Evolutionary conservation across 2,888 invertebrate species (phyloP).

Genomic region (Corbicula japonica): DNA sequence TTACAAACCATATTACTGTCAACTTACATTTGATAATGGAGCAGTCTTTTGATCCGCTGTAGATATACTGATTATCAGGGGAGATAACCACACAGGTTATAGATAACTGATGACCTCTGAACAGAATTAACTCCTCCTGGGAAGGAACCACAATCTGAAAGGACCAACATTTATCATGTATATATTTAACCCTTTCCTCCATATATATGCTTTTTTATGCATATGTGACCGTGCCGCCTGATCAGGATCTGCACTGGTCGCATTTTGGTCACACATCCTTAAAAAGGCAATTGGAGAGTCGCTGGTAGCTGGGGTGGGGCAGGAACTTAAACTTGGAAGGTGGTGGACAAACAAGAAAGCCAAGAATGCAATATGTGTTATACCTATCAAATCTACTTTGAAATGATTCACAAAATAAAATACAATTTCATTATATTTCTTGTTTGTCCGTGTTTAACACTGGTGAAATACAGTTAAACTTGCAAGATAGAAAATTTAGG

Average conservation of each 20-base stretch:
- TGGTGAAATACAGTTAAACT: too few relatives aligned
- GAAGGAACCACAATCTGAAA: conserved; percentile 76
- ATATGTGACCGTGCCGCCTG: too few relatives aligned
- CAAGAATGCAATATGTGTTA: conserved; percentile 92
- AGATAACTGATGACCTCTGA: conserved; percentile 92
- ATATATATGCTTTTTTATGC: too few relatives aligned
- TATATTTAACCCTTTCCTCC: too few relatives aligned
- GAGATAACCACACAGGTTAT: conserved; percentile 94
- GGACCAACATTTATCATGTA: too few relatives aligned
- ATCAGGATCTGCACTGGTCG: too few relatives aligned
- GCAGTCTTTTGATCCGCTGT: conserved; percentile 95
- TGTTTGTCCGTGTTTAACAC: too few relatives aligned
- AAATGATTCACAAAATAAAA: conserved; percentile 37
- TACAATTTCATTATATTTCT: too few relatives aligned
- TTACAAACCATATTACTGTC: too few relatives aligned
- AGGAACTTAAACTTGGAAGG: conserved; percentile 96
- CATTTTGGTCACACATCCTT: too few relatives aligned
- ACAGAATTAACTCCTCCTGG: conserved; percentile 84
- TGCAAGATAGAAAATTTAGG: too few relatives aligned
- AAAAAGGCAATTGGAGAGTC: conserved; percentile 93
- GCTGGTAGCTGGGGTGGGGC: conserved; percentile 94
- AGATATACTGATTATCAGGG: conserved; percentile 91
- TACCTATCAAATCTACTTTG: conserved; percentile 85
- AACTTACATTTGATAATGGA: conserved; percentile 94
- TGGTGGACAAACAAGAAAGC: conserved; percentile 94